Base-by-base conservation (phyloP, 2,113 vertebrate species). In the Lucifuga dentata region DNA sequence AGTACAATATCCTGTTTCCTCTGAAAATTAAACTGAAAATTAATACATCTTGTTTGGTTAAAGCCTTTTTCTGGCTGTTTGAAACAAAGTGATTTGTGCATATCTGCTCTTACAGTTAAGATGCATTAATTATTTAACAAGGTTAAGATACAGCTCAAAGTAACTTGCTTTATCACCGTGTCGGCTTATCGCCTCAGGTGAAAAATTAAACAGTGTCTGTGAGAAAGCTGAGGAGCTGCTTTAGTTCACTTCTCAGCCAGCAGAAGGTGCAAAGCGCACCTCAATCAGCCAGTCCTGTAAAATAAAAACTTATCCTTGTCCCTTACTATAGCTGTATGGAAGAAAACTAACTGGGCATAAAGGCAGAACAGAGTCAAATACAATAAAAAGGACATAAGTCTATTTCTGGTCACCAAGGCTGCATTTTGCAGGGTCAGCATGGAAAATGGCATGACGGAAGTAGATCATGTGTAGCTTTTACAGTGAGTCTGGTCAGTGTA, bases 241-340 rank as follows among this genome's bases (percentile, higher is more conserved):
- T 20, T 24, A 19, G 15, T 76, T 53, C 53, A 19, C 50, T 33
- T 66, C 58, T 64, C 49, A 49, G 51, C 68, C 75, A 81, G 74
- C 60, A 53, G 60, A 84, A 57, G 75, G 65, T 68, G 68, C 84
- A 70, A 83, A 51, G 45, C 61, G 33, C 38, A 45, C 62, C 29
- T 23, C 10, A 7, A n/a, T n/a, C n/a, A n/a, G n/a, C n/a, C 3
- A 29, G 26, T 29, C 26, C 3, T 29, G 3, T 29, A 5, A 29
- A 29, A 29, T 5, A 29, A 3, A 29, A 3, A 3, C 26, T 5
- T 5, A 29, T 29, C 7, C 26, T 29, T 29, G 7, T 29, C 26
- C 3, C 7, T 5, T 29, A 7, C 26, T 29, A 3, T 7, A 29
- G 26, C 7, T 29, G 26, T 29, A 7, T 5, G 26, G 26, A 29